phyloP scores from a whole-genome alignment of 2,113 vertebrate genomes.

The Origma solitaria region DNA sequence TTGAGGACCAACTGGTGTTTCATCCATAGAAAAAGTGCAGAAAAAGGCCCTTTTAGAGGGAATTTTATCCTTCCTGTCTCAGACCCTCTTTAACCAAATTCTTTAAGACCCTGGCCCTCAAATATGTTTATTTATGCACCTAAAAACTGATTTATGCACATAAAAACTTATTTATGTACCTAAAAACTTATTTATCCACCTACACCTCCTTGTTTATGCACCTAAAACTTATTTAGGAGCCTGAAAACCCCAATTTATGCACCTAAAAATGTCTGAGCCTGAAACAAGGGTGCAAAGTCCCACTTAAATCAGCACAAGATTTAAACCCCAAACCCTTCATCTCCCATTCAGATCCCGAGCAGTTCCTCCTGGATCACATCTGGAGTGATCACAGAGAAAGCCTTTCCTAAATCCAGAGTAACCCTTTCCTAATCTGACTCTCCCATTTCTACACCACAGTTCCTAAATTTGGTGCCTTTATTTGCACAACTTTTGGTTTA shows the following conservation, averaged over 20 bases:
- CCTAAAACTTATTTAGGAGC: too few species aligned
- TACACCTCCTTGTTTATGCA: accelerated
- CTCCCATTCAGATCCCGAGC: accelerated
- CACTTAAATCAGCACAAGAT: too few species aligned
- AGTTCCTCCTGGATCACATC: background rate
- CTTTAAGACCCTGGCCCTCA: background rate
- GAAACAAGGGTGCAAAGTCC: background rate
- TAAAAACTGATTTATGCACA: too few species aligned
- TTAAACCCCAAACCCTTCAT: background rate
- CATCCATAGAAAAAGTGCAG: background rate
- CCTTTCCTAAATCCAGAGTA: background rate
- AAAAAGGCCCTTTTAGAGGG: background rate
- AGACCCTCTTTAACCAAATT: background rate
- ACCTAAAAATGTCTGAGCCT: background rate
- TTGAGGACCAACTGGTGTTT: background rate
- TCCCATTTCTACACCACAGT: background rate
- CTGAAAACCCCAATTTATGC: background rate
- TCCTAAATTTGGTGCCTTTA: background rate
- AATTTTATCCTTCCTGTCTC: background rate
- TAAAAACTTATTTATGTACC: background rate
- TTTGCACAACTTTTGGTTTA: background rate
- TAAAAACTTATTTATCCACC: background rate
- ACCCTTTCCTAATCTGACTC: background rate
- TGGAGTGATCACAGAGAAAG: background rate
- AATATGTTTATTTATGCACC: too few species aligned